Conservation (phyloP, 2,888 invertebrate species). For the Sabellastarte sp. region DNA sequence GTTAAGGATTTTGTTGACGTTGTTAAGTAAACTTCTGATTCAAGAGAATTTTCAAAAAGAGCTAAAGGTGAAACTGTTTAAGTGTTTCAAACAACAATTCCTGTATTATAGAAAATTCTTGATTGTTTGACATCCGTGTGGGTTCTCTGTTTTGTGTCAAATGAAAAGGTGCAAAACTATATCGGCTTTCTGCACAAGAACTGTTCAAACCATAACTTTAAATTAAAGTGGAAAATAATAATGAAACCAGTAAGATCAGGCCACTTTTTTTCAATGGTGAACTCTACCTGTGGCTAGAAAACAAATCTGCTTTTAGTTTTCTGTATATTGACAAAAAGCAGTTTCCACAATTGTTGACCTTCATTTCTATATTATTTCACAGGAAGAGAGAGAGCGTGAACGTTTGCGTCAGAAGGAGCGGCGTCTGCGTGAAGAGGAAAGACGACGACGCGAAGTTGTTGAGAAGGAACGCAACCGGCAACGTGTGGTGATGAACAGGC, state of each 20-base stretch:
- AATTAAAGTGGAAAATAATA: neutral
- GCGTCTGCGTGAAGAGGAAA: conserved; percentile 73
- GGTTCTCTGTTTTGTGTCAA: too few relatives aligned
- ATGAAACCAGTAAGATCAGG: neutral
- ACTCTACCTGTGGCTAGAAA: neutral
- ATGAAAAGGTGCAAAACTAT: too few relatives aligned
- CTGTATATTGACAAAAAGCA: neutral
- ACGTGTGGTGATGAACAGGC: conserved; percentile 70
- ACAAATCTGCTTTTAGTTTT: neutral
- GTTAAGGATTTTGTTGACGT: too few relatives aligned
- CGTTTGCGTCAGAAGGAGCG: conserved; percentile 75
- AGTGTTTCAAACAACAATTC: too few relatives aligned
- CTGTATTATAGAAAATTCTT: too few relatives aligned
- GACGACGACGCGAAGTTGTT: conserved; percentile 67
- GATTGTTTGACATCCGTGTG: too few relatives aligned
- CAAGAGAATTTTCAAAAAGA: too few relatives aligned
- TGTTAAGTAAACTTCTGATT: too few relatives aligned
- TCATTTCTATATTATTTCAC: conserved; percentile 1
- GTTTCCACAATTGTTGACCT: neutral
- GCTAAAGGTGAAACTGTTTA: too few relatives aligned
- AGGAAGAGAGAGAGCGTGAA: conserved; percentile 53
- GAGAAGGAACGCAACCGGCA: conserved; percentile 75
- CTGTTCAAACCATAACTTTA: too few relatives aligned
- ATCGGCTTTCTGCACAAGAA: too few relatives aligned
- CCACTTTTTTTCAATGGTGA: neutral